A percentile compares a stretch with the other conserved stretches of the same genome.
Conservation (phyloP, 2,113 vertebrate genomes). For the Burhinus oedicnemus region DNA sequence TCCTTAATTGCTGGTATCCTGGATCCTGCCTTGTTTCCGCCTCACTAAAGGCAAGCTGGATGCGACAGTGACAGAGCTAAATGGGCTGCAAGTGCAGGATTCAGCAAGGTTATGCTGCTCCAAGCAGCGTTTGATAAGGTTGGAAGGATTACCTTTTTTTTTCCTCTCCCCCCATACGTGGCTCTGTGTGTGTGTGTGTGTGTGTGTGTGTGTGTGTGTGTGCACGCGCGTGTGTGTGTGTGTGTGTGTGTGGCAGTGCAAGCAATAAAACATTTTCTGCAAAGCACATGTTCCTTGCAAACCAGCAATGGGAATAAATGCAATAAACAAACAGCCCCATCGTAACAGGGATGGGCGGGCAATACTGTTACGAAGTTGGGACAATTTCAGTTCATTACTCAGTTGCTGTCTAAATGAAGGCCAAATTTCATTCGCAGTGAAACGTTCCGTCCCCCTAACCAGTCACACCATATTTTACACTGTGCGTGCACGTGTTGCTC, state of each 20-base stretch:
- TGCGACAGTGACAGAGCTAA: not conserved
- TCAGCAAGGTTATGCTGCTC: not conserved
- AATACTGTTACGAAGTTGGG: not conserved
- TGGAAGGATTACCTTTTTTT: not conserved
- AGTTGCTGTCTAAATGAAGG: not conserved
- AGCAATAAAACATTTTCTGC: not conserved
- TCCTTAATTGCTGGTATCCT: not conserved
- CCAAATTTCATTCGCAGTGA: not conserved
- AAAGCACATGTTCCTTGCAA: not conserved
- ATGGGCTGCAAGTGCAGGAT: not conserved
- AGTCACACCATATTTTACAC: not conserved
- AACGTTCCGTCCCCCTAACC: not conserved
- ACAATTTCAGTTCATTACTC: not conserved
- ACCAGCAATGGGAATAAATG: not conserved
- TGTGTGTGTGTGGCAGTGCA: no score
- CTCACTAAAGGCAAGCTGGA: not conserved
- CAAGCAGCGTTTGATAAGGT: not conserved
- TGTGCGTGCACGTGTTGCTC: not conserved
- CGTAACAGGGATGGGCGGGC: fast-evolving
- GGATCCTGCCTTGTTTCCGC: not conserved
- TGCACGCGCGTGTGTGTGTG: not conserved
- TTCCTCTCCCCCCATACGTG: no score
- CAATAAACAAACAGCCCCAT: not conserved
- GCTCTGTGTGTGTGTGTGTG: no score
- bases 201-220: not conserved